Evolutionary conservation across 2,113 vertebrate species (phyloP).

Genomic region (Anser cygnoides): DNA sequence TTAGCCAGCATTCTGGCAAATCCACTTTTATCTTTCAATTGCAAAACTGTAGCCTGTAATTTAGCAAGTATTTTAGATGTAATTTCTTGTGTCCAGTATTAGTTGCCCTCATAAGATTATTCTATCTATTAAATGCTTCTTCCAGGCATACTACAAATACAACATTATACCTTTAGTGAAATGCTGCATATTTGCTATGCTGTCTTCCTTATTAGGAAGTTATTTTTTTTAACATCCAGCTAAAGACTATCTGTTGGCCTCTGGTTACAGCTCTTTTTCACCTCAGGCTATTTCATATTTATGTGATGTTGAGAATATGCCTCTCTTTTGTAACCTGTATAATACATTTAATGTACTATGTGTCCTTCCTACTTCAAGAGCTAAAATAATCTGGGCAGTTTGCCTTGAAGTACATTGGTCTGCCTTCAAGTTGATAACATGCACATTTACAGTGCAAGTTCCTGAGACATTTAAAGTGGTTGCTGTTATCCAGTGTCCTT

Average conservation of each 20-base stretch:
- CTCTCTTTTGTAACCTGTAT: constrained; percentile 27
- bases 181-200: neutral
- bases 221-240: neutral
- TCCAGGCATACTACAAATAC: neutral
- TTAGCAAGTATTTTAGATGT: neutral
- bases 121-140: neutral
- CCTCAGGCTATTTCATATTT: constrained; percentile 38
- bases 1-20: neutral
- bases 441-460: constrained; percentile 12
- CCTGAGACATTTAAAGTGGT: constrained; percentile 23
- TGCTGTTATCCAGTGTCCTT: constrained; percentile 52
- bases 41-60: neutral
- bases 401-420: constrained; percentile 33
- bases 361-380: constrained; percentile 35
- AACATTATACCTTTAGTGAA: neutral
- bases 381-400: constrained; percentile 32
- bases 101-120: neutral
- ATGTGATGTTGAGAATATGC: neutral
- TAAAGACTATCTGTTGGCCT: neutral
- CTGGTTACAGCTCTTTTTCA: constrained; percentile 21
- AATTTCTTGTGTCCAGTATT: neutral
- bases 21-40: neutral
- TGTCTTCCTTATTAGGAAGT: neutral
- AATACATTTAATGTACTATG: constrained; percentile 24
- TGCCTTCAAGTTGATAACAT: constrained; percentile 33